Evolutionary conservation across 1,140 invertebrate species (phyloP).

Genomic region (Mizuhopecten yessoensis): DNA sequence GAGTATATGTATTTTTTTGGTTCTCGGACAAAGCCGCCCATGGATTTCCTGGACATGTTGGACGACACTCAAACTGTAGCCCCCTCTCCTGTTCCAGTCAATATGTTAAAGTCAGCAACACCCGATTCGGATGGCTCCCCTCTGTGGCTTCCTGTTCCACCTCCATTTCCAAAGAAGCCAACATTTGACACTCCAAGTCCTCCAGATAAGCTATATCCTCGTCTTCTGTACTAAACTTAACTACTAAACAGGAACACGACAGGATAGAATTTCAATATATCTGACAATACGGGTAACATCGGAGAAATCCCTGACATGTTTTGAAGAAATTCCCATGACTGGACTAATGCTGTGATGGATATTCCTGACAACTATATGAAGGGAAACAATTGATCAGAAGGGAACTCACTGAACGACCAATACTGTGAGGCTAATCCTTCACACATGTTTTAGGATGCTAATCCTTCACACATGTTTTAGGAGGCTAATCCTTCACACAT

Average conservation of each 20-base stretch:
- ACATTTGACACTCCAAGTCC: constrained; percentile 63
- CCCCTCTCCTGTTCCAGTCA: not conserved
- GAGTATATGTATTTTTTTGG: not conserved
- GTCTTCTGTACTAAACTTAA: constrained; percentile 46
- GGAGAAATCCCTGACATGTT: too few relatives aligned
- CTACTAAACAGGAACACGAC: too few relatives aligned
- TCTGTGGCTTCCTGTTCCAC: constrained; percentile 45
- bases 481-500: too few relatives aligned
- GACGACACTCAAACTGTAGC: not conserved
- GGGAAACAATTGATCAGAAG: too few relatives aligned
- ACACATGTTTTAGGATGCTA: too few relatives aligned
- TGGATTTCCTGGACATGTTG: not conserved
- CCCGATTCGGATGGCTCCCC: constrained; percentile 47
- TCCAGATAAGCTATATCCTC: constrained; percentile 59
- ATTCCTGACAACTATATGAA: too few relatives aligned
- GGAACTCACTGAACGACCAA: too few relatives aligned
- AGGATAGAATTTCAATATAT: too few relatives aligned
- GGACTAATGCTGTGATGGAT: too few relatives aligned
- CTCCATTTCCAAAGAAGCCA: constrained; percentile 56
- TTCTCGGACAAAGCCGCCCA: not conserved
- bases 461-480: too few relatives aligned
- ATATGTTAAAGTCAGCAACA: constrained; percentile 38
- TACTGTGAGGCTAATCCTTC: too few relatives aligned
- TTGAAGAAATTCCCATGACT: too few relatives aligned
- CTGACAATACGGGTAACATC: not conserved